A percentile compares a stretch with the other conserved stretches of the same genome.
phyloP scores from a whole-genome alignment of 2,797 vertebrate genomes.

The Tolypeutes matacus region DNA sequence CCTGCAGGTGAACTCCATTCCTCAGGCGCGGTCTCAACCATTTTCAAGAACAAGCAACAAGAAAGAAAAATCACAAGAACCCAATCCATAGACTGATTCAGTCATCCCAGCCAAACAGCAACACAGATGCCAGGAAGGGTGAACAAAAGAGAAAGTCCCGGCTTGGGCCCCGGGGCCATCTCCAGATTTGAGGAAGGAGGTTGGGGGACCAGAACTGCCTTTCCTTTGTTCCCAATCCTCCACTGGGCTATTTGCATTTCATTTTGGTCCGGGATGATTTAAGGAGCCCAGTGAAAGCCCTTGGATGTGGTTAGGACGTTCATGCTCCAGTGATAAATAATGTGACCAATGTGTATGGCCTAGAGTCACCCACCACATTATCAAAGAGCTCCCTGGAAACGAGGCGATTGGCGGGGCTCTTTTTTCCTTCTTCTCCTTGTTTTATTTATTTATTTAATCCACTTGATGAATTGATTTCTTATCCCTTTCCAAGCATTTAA shows the following conservation, averaged over 20 bases:
- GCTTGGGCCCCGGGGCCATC: conserved; percentile 60
- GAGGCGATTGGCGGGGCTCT: background rate
- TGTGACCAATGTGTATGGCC: conserved; percentile 70
- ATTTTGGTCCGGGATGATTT: conserved; percentile 84
- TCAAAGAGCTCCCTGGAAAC: conserved; percentile 80
- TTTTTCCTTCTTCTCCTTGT: background rate
- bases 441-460: conserved; percentile 70
- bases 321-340: conserved; percentile 78
- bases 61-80: conserved; percentile 49
- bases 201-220: conserved; percentile 66
- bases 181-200: conserved; percentile 80
- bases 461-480: conserved; percentile 84
- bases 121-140: conserved; percentile 63
- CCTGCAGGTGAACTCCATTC: conserved; percentile 42
- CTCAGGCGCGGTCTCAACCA: conserved; percentile 40
- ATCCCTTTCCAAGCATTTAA: conserved; percentile 76
- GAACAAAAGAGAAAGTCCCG: conserved; percentile 83
- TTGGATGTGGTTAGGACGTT: conserved; percentile 80
- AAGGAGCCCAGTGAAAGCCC: conserved; percentile 75
- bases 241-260: conserved; percentile 78
- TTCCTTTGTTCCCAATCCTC: conserved; percentile 83
- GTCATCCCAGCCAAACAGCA: conserved; percentile 71
- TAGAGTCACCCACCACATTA: conserved; percentile 79
- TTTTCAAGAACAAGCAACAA: conserved; percentile 21
- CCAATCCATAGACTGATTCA: conserved; percentile 66